A percentile compares a stretch with the other conserved stretches of the same genome.
These are phyloP conservation scores for Heliothis subflexa DNA, from an alignment of 1,140 invertebrate species.

Conservation along the genomic window DNA sequence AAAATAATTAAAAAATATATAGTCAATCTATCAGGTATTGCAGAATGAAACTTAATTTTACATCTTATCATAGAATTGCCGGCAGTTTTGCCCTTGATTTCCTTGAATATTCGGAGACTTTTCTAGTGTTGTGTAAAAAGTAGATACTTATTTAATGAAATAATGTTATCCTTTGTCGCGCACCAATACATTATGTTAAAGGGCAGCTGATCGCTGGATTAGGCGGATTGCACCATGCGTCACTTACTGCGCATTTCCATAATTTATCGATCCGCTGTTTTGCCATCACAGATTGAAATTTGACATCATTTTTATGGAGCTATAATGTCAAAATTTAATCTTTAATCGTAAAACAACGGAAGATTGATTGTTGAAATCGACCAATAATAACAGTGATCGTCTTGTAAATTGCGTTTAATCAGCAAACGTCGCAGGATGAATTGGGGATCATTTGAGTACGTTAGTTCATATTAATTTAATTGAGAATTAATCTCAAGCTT, in stretches of 20 bases:
- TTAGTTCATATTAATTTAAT: neutral
- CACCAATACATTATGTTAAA: slow-evolving; percentile 15
- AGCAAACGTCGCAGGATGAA: neutral
- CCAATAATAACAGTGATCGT: neutral
- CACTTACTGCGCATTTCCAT: neutral
- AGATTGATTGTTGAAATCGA: too few relatives aligned
- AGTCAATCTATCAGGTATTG: too few relatives aligned
- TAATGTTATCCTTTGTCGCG: neutral
- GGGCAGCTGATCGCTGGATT: slow-evolving; percentile 14
- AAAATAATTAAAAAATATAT: too few relatives aligned
- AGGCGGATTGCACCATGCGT: slow-evolving; percentile 27
- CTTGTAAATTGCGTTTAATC: neutral
- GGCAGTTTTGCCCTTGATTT: too few relatives aligned
- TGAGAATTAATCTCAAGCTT: neutral
- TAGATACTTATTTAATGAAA: neutral
- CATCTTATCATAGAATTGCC: too few relatives aligned
- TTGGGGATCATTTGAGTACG: neutral
- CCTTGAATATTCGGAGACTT: neutral
- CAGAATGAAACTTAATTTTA: too few relatives aligned
- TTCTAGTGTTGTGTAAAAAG: neutral
- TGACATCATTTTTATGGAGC: too few relatives aligned
- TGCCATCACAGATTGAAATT: too few relatives aligned
- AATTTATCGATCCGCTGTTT: too few relatives aligned
- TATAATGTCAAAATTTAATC: too few relatives aligned
- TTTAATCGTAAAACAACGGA: too few relatives aligned